Base-by-base conservation (phyloP, 2,797 vertebrate species). In the Ctenochaetus hawaiiensis region DNA sequence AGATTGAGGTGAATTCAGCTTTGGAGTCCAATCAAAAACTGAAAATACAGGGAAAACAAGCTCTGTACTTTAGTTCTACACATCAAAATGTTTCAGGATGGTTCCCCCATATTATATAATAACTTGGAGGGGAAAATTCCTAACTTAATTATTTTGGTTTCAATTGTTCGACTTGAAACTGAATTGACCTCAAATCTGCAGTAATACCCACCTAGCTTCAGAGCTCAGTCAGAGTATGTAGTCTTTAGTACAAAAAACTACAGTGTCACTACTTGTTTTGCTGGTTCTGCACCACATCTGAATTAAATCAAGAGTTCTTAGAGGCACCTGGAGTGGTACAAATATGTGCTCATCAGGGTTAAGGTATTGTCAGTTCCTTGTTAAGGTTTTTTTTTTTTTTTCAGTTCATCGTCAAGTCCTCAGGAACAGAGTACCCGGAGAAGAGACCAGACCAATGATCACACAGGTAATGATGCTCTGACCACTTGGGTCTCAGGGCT, bases 281-380 rank as follows among this genome's bases (percentile, higher is more conserved):
- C 92, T 94, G 93, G 93, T 93, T 93, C 92, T 92, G 91, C 91
- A 93, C 92, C 92, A 93, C 90, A 54, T 93, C 89, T 89, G 89
- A 91, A 91, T 89, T 75, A 90, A 91, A 92, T 93, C 86, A 92
- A 93, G 80, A 93, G 92, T 93, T 94, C 90, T 93, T 93, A 90
- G 92, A 94, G 93, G 93, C 93, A 94, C 92, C 92, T 92, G 89
- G 85, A 92, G 92, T 93, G 89, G 91, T 93, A 93, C 91, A 94
- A 93, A 93, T 92, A 93, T 94, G 93, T 94, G 93, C 93, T 94
- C 93, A 93, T 93, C 88, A 89, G 91, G 90, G 88, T 92, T 92
- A 92, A 92, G 88, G 91, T 91, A 90, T 88, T 76, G 77, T 92
- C 91, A 94, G 89, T 89, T 92, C 87, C 84, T 91, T 85, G 80